phyloP scores from a whole-genome alignment of 2,113 vertebrate genomes.

The Scomber scombrus region DNA sequence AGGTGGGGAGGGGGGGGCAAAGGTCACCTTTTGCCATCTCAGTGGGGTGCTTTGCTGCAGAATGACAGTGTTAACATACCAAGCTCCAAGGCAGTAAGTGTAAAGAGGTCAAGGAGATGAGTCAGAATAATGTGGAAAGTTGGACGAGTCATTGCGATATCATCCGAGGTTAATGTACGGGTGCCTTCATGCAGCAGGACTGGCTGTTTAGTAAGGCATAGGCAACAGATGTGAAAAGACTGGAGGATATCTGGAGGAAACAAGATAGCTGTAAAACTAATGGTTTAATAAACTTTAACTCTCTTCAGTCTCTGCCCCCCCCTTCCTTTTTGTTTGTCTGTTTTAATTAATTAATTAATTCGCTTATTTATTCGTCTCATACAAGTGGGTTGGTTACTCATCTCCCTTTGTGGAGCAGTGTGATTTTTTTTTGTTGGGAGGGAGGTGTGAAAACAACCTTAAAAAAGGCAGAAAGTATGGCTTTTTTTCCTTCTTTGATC shows the following conservation, averaged over 20 bases:
- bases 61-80: constrained; percentile 56
- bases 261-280: constrained; percentile 7
- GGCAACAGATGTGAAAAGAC: constrained; percentile 8
- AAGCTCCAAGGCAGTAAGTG: constrained; percentile 53
- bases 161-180: constrained; percentile 51
- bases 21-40: constrained; percentile 65
- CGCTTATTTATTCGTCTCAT: too few species aligned
- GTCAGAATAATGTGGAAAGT: constrained; percentile 68
- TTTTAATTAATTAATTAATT: too few species aligned
- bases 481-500: too few species aligned
- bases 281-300: too few species aligned
- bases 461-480: too few species aligned
- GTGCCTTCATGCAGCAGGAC: constrained; percentile 17
- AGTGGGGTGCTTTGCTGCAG: constrained; percentile 46
- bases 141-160: constrained; percentile 52
- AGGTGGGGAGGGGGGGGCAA: constrained; percentile 38
- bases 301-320: too few species aligned
- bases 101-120: constrained; percentile 68
- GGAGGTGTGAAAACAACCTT: too few species aligned
- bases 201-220: constrained; percentile 14
- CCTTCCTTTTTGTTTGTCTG: too few species aligned
- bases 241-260: not conserved
- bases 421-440: too few species aligned
- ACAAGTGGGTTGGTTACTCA: too few species aligned
- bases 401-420: too few species aligned